Evolutionary conservation across 2,797 vertebrate species (phyloP), one percentile per base, ranked within the genome.

Genomic region (Prionace glauca): DNA sequence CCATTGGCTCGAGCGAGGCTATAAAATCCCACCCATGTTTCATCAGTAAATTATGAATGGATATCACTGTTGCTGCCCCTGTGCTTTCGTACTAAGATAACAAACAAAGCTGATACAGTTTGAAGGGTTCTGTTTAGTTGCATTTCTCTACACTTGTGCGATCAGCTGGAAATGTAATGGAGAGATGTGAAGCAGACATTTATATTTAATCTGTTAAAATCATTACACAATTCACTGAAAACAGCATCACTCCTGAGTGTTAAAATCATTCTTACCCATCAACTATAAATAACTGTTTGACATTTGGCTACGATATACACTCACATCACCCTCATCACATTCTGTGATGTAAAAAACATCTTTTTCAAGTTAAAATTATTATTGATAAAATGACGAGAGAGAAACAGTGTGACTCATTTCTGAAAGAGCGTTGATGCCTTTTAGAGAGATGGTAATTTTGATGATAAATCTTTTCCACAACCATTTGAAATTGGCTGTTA

Each of bases 341-440:
- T 81, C 3, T 36, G 16, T 36, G 41, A 41, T 36, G 32, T 81
- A 81, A 81, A 81, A 81, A 81, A 32, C 77, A 81, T 18, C 10
- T 36, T 81, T 81, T 81, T 81, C 77, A 81, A 81, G n/a, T 81
- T 81, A 81, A 81, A 36, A 81, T 36, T 81, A 81, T 81, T 81
- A 41, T 81, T 41, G 77, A 77, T 79, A 14, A 36, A 79, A 79
- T 36, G 77, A 16, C 12, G 12, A n/a, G 77, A 79, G 77, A n/a
- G 14, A 36, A 79, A 18, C 2, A 36, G 77, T 14, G n/a, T 81
- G 77, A 81, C 36, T 81, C 77, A 41, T 81, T 81, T 41, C 77
- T 18, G 4, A 56, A 7, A 36, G n/a, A 20, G 36, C 41, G n/a
- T 41, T 81, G n/a, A 81, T 36, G n/a, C 16, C 14, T 81, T 36